Percentiles rank a stretch among this genome's conserved stretches.
Evolutionary conservation across 2,797 vertebrate genomes (phyloP).

Genomic region (Valencia hispanica): DNA sequence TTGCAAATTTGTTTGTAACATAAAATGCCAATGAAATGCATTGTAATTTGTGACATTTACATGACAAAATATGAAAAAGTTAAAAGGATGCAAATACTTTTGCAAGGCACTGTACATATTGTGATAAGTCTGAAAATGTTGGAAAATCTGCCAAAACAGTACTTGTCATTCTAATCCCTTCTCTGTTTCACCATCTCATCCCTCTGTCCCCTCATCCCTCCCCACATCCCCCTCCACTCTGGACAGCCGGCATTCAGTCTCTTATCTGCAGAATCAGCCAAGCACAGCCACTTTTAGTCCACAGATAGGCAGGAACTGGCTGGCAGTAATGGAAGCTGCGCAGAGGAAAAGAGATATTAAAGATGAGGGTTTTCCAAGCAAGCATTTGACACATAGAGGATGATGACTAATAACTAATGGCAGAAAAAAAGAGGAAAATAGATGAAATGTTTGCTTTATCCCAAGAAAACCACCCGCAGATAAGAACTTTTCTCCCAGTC

Average conservation of each 20-base stretch:
- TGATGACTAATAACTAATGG: constrained; percentile 43
- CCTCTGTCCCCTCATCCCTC: not conserved
- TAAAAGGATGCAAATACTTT: not conserved
- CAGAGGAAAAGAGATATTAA: constrained; percentile 56
- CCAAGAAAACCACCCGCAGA: constrained; percentile 35
- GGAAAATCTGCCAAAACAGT: constrained; percentile 14
- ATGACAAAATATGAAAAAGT: not conserved
- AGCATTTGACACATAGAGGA: not conserved
- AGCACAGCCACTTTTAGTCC: constrained; percentile 71
- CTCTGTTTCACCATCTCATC: constrained; percentile 27
- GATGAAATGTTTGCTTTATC: constrained; percentile 52
- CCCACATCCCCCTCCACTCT: constrained; percentile 26
- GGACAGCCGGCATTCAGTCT: constrained; percentile 65
- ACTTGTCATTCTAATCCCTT: constrained; percentile 49
- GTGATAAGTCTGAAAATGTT: constrained; percentile 10
- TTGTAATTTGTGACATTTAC: not conserved
- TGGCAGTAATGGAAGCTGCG: constrained; percentile 64
- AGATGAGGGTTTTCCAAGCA: constrained; percentile 43
- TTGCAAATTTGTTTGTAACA: not conserved
- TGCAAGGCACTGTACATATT: not conserved
- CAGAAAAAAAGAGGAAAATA: constrained; percentile 9
- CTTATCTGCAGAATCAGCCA: constrained; percentile 75
- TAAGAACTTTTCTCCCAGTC: constrained; percentile 50
- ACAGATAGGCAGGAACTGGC: constrained; percentile 70
- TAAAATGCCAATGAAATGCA: not conserved